These are phyloP conservation scores for Cyclopterus lumpus DNA, from an alignment of 2,797 vertebrate species.

Conservation along the genomic window DNA sequence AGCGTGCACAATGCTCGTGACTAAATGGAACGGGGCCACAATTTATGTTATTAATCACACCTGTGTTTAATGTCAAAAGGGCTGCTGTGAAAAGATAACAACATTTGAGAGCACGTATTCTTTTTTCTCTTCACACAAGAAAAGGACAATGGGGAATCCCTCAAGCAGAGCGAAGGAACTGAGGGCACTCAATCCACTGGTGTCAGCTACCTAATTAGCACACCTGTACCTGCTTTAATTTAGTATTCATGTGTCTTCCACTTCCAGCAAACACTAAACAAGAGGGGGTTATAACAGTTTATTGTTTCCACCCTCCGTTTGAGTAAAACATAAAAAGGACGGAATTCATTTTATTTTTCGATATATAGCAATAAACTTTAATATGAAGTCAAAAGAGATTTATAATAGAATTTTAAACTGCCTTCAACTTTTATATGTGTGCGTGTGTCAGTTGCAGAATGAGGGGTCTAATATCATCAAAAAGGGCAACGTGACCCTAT, in stretches of 20 bases:
- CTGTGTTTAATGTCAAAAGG: too few species aligned
- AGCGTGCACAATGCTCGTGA: too few species aligned
- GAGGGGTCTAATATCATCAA: slow-evolving; percentile 30
- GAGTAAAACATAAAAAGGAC: slow-evolving; percentile 3
- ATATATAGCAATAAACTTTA: slow-evolving; percentile 4
- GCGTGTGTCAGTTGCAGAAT: not conserved
- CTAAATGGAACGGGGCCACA: too few species aligned
- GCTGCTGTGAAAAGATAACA: not conserved
- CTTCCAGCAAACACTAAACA: not conserved
- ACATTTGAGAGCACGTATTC: not conserved
- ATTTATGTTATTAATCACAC: too few species aligned
- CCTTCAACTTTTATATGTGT: not conserved
- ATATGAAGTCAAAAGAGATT: slow-evolving; percentile 1
- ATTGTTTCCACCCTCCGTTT: not conserved
- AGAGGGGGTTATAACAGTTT: not conserved
- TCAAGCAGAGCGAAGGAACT: not conserved
- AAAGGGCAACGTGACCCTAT: slow-evolving; percentile 51
- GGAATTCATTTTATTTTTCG: not conserved
- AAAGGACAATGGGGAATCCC: not conserved
- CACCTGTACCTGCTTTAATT: not conserved
- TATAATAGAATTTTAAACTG: slow-evolving; percentile 23
- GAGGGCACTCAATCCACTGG: not conserved
- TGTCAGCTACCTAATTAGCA: not conserved
- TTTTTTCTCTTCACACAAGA: not conserved
- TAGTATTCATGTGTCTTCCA: not conserved